A percentile compares a stretch with the other conserved stretches of the same genome.
These are phyloP conservation scores for Burhinus bistriatus DNA, from an alignment of 2,113 vertebrate genomes.

Conservation along the genomic window DNA sequence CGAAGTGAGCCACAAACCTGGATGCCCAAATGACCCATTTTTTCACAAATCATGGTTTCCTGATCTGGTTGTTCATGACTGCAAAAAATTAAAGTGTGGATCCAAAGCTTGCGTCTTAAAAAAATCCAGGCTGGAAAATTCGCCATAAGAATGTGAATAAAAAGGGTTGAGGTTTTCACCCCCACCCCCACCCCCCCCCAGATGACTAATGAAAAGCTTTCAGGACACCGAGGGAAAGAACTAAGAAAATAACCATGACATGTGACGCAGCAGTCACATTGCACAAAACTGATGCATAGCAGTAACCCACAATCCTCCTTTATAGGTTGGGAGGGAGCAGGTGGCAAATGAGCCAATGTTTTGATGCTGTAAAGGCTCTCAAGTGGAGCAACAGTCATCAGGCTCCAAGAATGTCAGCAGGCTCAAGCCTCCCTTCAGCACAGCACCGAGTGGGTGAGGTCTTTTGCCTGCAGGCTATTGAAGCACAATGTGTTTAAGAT, in stretches of 20 bases:
- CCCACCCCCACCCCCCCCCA: too few relatives aligned
- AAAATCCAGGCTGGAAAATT: constrained; percentile 20
- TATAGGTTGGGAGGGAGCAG: constrained; percentile 7
- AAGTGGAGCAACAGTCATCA: background rate
- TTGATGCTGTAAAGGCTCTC: background rate
- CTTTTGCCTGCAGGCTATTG: background rate
- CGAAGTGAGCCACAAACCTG: constrained; percentile 33
- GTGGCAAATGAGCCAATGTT: constrained; percentile 12
- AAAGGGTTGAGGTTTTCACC: background rate
- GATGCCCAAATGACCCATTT: constrained; percentile 12
- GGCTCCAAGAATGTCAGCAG: background rate
- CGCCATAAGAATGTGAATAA: background rate
- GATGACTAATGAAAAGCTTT: constrained; percentile 34
- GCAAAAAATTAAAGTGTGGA: background rate
- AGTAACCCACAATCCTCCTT: background rate
- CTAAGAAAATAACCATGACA: background rate
- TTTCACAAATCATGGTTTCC: constrained; percentile 31
- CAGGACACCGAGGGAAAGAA: background rate
- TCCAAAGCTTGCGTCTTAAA: constrained; percentile 8
- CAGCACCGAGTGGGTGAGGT: background rate
- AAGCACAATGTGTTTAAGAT: background rate
- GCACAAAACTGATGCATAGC: background rate
- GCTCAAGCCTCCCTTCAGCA: background rate
- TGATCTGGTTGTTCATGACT: background rate
- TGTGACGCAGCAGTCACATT: background rate